A percentile compares a stretch with the other conserved stretches of the same genome.
These are phyloP conservation scores for Platichthys stellatus DNA, from an alignment of 2,113 vertebrate species.

Conservation along the genomic window DNA sequence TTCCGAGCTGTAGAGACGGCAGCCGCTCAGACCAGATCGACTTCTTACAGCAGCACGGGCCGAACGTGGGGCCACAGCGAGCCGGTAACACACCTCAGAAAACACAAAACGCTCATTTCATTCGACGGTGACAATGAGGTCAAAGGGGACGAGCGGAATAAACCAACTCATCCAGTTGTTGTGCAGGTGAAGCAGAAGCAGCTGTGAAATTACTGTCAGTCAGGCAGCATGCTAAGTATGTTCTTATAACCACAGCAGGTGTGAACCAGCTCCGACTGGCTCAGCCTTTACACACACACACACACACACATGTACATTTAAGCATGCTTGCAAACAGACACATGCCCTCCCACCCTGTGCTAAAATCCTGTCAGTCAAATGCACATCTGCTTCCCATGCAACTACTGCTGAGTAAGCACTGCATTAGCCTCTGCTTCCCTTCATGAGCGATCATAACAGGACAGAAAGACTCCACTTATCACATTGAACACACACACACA, in stretches of 20 bases:
- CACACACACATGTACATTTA: slow-evolving; percentile 6
- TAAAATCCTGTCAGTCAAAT: slow-evolving; percentile 58
- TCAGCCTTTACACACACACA: slow-evolving; percentile 15
- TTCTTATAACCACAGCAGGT: slow-evolving; percentile 74
- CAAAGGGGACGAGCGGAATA: slow-evolving; percentile 9
- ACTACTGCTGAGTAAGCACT: slow-evolving; percentile 69
- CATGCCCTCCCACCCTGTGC: background rate
- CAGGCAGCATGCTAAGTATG: slow-evolving; percentile 66
- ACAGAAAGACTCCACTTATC: slow-evolving; percentile 43
- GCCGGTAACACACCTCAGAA: background rate
- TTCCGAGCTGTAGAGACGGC: slow-evolving; percentile 33
- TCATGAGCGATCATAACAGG: slow-evolving; percentile 51
- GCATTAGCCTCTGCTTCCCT: slow-evolving; percentile 60
- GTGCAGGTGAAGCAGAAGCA: slow-evolving; percentile 37
- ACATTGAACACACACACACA: slow-evolving; percentile 6
- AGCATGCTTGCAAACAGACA: slow-evolving; percentile 36
- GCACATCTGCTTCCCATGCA: slow-evolving; percentile 72
- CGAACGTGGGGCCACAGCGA: background rate
- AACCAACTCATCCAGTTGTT: background rate
- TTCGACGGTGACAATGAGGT: background rate
- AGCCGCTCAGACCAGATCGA: slow-evolving; percentile 4
- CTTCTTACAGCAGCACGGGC: slow-evolving; percentile 12
- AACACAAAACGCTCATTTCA: slow-evolving; percentile 1
- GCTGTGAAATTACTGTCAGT: slow-evolving; percentile 67
- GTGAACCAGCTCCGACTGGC: slow-evolving; percentile 61